phyloP scores from a whole-genome alignment of 2,797 vertebrate genomes.

The Oophaga sylvatica region DNA sequence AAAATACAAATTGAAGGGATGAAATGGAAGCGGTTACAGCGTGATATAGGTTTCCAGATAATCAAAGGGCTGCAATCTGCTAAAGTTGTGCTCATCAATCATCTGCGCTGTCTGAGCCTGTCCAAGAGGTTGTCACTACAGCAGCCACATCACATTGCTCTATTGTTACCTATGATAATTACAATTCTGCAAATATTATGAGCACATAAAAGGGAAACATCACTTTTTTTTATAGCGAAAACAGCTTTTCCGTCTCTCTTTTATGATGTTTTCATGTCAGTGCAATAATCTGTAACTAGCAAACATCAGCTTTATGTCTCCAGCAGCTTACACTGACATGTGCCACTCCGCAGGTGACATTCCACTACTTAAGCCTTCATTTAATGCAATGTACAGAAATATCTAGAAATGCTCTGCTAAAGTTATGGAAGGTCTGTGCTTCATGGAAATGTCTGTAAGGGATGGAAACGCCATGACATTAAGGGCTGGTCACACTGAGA shows the following conservation, averaged over 20 bases:
- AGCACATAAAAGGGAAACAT: background rate
- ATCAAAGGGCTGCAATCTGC: background rate
- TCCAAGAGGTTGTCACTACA: background rate
- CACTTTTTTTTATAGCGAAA: constrained; percentile 8
- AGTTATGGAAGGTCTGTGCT: background rate
- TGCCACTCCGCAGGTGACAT: constrained; percentile 1
- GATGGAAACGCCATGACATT: background rate
- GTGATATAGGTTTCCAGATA: background rate
- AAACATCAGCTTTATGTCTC: constrained; percentile 20
- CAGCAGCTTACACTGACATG: background rate
- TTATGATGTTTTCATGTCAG: constrained; percentile 23
- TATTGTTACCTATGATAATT: background rate
- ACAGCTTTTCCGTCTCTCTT: constrained; percentile 29
- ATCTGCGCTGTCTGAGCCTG: background rate
- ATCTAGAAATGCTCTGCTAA: background rate
- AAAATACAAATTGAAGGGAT: too few relatives aligned
- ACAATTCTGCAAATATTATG: constrained; percentile 10
- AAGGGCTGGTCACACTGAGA: background rate
- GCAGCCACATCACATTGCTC: background rate
- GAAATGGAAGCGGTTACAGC: background rate
- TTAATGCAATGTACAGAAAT: background rate
- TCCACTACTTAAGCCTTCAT: background rate
- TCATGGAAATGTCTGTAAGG: background rate
- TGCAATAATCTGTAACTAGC: constrained; percentile 31
- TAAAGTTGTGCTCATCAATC: background rate